phyloP scores from a whole-genome alignment of 2,797 vertebrate genomes.

The Melanotaenia pygmaea region DNA sequence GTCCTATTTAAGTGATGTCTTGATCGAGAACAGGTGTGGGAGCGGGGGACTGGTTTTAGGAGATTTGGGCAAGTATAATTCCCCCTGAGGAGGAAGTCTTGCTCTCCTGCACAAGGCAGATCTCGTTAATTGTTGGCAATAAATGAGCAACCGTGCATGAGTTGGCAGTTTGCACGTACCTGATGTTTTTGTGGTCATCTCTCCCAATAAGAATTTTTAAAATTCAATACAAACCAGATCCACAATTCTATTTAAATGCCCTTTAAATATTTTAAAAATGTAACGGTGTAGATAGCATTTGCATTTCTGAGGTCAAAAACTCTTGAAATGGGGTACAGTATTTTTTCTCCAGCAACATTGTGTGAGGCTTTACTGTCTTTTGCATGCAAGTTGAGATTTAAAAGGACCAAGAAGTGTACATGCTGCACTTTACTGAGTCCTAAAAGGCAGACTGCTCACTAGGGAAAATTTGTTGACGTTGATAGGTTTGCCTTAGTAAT shows the following conservation, averaged over 20 bases:
- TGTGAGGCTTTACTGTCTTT: conserved; percentile 4
- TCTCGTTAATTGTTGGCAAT: background rate
- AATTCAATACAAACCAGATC: no score
- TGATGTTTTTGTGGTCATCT: background rate
- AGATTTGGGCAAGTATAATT: background rate
- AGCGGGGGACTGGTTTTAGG: background rate
- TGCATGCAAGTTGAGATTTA: conserved; percentile 37
- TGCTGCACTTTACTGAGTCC: conserved; percentile 56
- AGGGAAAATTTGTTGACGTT: conserved; percentile 56
- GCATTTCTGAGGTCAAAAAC: background rate
- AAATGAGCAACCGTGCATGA: background rate
- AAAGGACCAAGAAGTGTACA: conserved; percentile 60
- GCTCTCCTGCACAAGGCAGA: background rate
- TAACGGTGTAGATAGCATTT: background rate
- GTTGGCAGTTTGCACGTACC: background rate
- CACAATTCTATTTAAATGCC: no score
- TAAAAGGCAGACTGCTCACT: conserved; percentile 50
- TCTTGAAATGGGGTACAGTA: background rate
- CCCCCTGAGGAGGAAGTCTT: background rate
- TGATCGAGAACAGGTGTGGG: no score
- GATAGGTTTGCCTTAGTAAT: conserved; percentile 53
- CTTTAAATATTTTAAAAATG: no score
- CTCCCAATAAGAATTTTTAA: no score
- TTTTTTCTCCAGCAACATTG: conserved; percentile 1
- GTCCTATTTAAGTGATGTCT: no score